Base-by-base conservation (phyloP, 2,888 invertebrate species). In the Drosophila merina region DNA sequence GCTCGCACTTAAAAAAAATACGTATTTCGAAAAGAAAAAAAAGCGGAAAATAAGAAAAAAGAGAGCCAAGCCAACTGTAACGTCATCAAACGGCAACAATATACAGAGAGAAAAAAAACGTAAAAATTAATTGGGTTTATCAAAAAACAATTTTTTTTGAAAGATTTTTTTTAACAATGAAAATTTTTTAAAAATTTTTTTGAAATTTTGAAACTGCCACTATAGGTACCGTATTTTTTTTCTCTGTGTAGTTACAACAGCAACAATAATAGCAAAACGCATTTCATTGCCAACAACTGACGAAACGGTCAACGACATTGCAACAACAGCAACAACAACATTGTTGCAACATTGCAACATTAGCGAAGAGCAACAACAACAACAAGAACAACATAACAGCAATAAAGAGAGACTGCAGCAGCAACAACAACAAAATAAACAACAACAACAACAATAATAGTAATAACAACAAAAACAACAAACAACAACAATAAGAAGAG, bases 241-340 rank as follows among this genome's bases (percentile, higher is more conserved):
- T 44, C 25, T 44, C 25, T 25, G 44, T 44, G 44, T 44, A 44
- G 44, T 44, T 25, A 25, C 68, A 49, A 10, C 67, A 63, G 12
- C 51, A 38, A 14, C 66, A 38, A 20, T 25, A 63, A 51, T 47
- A 54, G 30, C 52, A 40, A 48, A 64, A 71, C 70, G 66, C 70
- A 71, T 72, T 70, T 70, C 70, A 70, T 72, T 70, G 63, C 50
- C 64, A 70, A 72, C 50, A 72, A 62, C 31, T 49, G 36, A 47
- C 33, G 49, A 69, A 63, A 40, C 67, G 67, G 67, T 70, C 67
- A 70, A 58, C 67, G 67, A 58, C 67, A 67, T 70, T 64, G 54
- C 50, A 72, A 64, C 66, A 56, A 40, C 55, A 63, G 26, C 54
- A 40, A 26, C 50, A 56, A 48, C 20, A 63, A 49, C 25, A 60